phyloP scores from a whole-genome alignment of 1,140 invertebrate genomes.

The Philotrypesis tridentata region DNA sequence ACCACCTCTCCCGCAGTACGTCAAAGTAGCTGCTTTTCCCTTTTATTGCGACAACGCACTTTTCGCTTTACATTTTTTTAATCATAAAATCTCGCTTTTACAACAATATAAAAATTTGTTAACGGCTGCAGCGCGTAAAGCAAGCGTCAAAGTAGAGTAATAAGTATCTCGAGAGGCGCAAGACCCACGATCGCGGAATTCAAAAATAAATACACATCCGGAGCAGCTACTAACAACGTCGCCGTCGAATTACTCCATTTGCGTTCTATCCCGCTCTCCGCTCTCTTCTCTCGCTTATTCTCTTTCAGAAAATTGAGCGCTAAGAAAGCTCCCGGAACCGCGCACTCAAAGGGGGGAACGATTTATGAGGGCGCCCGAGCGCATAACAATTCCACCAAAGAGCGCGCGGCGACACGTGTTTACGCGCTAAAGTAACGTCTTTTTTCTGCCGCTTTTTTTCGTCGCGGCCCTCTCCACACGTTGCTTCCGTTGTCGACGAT shows the following conservation, averaged over 20 bases:
- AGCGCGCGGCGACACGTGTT: conserved; percentile 9
- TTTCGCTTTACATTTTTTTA: neutral
- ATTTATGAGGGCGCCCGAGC: conserved; percentile 29
- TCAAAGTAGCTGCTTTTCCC: neutral
- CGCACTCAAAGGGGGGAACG: conserved; percentile 14
- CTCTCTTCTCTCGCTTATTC: neutral
- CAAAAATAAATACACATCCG: conserved; percentile 7
- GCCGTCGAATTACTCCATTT: neutral
- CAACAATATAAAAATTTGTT: neutral
- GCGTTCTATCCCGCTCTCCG: neutral
- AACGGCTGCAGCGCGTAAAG: neutral
- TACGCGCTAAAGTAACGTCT: conserved; percentile 29
- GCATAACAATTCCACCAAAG: conserved; percentile 11
- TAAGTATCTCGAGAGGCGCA: neutral
- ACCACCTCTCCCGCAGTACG: neutral
- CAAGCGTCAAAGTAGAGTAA: neutral
- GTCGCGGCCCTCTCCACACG: neutral
- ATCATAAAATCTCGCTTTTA: neutral
- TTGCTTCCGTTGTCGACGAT: conserved; percentile 17
- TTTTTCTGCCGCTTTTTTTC: conserved; percentile 20
- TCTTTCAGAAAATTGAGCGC: conserved; percentile 7
- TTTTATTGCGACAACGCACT: neutral
- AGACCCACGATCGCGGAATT: neutral
- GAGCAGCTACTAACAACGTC: neutral
- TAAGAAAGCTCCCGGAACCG: neutral